Evolutionary conservation across 2,113 vertebrate species (phyloP).

Genomic region (Callorhinus ursinus): DNA sequence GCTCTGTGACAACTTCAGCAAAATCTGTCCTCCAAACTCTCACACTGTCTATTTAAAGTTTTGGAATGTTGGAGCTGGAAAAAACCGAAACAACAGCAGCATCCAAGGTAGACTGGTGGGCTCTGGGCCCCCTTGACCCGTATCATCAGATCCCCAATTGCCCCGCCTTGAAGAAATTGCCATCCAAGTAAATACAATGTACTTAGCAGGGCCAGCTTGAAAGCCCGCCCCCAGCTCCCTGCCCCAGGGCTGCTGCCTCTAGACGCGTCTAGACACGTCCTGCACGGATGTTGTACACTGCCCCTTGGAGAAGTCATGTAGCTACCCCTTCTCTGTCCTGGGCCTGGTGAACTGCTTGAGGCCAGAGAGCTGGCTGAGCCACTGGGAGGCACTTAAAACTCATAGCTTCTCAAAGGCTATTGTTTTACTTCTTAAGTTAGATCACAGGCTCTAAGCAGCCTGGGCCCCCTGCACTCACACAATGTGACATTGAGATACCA

Average conservation of each 20-base stretch:
- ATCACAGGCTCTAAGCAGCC: not conserved
- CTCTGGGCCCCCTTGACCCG: not conserved
- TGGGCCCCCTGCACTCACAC: too few relatives aligned
- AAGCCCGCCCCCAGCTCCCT: not conserved
- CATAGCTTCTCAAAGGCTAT: not conserved
- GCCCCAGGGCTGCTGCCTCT: not conserved
- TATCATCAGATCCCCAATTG: rapidly evolving
- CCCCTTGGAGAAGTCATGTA: not conserved
- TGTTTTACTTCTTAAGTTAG: not conserved
- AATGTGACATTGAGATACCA: not conserved
- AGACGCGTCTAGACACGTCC: not conserved
- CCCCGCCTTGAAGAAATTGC: not conserved
- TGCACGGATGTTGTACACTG: not conserved
- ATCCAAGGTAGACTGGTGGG: too few relatives aligned
- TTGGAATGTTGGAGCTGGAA: not conserved
- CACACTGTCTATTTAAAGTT: not conserved
- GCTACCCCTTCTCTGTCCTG: not conserved
- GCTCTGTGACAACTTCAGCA: too few relatives aligned
- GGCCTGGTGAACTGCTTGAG: not conserved
- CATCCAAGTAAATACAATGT: too few relatives aligned
- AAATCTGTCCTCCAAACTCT: not conserved
- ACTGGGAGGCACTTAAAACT: not conserved
- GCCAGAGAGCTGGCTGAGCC: not conserved
- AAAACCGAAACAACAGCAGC: not conserved
- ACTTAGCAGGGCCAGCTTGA: not conserved